Evolutionary conservation across 2,113 vertebrate genomes (phyloP).

Genomic region (Puntigrus tetrazona): DNA sequence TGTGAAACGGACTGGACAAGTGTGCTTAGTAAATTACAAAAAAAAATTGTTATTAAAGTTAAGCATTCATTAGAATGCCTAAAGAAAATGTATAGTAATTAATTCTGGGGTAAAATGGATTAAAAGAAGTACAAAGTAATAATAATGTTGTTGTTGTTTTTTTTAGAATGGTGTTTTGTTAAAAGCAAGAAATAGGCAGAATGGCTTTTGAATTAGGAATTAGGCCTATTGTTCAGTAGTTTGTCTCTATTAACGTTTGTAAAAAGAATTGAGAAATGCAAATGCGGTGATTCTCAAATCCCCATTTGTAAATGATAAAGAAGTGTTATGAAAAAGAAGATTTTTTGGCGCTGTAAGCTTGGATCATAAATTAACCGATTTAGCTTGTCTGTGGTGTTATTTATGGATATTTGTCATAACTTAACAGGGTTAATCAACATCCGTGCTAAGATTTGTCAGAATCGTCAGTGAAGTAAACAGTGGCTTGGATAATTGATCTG

Average conservation of each 20-base stretch:
- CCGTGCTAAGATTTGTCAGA: neutral
- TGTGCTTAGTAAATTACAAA: too few relatives aligned
- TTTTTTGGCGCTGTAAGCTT: neutral
- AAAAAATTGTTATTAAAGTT: too few relatives aligned
- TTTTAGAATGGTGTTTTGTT: neutral
- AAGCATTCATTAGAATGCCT: too few relatives aligned
- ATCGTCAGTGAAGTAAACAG: neutral
- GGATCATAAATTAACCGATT: neutral
- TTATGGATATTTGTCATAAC: neutral
- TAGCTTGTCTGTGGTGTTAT: neutral
- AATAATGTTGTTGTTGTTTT: neutral
- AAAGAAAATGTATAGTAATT: neutral
- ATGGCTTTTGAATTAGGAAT: too few relatives aligned
- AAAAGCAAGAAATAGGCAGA: neutral
- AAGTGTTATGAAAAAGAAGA: neutral
- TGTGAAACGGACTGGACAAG: too few relatives aligned
- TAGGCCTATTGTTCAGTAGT: neutral
- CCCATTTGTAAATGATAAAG: slow-evolving; percentile 6
- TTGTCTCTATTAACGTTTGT: neutral
- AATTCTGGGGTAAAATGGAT: neutral
- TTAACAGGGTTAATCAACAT: neutral
- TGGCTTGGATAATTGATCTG: neutral
- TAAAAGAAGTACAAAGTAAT: neutral
- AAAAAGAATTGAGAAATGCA: neutral
- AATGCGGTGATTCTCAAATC: neutral